Evolutionary conservation across 2,113 vertebrate genomes (phyloP).

Genomic region (Oncorhynchus mykiss): DNA sequence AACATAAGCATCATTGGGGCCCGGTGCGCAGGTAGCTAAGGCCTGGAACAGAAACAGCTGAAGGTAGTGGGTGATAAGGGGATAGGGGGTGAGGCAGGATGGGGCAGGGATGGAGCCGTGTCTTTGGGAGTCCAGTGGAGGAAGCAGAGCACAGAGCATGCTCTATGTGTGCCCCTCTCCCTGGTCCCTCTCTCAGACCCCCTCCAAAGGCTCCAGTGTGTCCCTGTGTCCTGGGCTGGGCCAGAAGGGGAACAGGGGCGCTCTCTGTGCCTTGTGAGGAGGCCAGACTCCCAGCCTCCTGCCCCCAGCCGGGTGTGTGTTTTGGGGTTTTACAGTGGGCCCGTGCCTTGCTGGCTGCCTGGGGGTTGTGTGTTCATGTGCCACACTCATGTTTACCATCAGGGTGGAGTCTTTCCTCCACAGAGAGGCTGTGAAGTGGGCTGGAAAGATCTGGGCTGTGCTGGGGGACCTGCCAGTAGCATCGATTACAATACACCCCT

Average conservation of each 20-base stretch:
- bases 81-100: slow-evolving; percentile 7
- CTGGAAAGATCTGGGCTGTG: slow-evolving; percentile 33
- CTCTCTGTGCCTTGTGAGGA: slow-evolving; percentile 45
- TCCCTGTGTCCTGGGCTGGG: slow-evolving; percentile 4
- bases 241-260: slow-evolving; percentile 51
- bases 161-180: slow-evolving; percentile 48
- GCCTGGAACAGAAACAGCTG: neutral
- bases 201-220: slow-evolving; percentile 56
- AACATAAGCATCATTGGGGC: neutral
- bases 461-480: slow-evolving; percentile 14
- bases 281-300: slow-evolving; percentile 3
- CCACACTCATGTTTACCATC: slow-evolving; percentile 56
- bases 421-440: slow-evolving; percentile 52
- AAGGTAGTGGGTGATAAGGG: neutral
- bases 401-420: slow-evolving; percentile 34
- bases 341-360: neutral
- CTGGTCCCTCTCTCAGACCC: slow-evolving; percentile 20
- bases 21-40: slow-evolving; percentile 5
- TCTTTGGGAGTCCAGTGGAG: slow-evolving; percentile 34
- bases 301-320: slow-evolving; percentile 23
- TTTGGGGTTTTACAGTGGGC: slow-evolving; percentile 42
- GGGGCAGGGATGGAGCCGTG: slow-evolving; percentile 10
- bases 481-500: slow-evolving; percentile 33
- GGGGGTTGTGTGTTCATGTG: slow-evolving; percentile 48
- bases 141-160: slow-evolving; percentile 53